phyloP scores from a whole-genome alignment of 2,113 vertebrate species.

The Rhodinocichla rosea region DNA sequence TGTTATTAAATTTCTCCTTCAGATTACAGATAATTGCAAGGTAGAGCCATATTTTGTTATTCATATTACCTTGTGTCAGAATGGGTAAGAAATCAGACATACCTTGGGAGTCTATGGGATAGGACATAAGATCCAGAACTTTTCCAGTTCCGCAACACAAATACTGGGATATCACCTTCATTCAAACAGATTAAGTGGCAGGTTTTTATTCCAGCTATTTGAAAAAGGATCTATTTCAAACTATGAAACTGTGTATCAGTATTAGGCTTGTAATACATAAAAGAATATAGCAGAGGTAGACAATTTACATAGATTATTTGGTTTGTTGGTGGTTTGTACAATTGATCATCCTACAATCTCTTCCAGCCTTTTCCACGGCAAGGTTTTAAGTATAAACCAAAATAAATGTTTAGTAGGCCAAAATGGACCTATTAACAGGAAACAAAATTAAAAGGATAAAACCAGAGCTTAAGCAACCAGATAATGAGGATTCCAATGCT shows the following conservation, averaged over 20 bases:
- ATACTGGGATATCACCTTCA: not conserved
- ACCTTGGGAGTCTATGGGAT: not conserved
- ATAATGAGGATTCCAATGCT: not conserved
- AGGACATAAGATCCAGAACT: not conserved
- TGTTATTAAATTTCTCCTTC: not conserved
- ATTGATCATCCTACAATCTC: not conserved
- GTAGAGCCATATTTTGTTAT: not conserved
- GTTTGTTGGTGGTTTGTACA: not conserved
- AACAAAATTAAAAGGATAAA: conserved; percentile 22
- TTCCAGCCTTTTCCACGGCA: not conserved
- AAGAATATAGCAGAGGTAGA: not conserved
- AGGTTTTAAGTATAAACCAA: not conserved
- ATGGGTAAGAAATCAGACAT: not conserved
- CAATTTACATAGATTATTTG: not conserved
- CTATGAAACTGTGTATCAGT: not conserved
- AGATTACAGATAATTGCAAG: not conserved
- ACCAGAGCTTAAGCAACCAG: not conserved
- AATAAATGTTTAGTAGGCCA: not conserved
- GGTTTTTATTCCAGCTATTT: not conserved
- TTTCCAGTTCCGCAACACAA: not conserved
- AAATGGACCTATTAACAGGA: not conserved
- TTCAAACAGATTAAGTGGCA: not conserved
- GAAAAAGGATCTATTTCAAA: not conserved
- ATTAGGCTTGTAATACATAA: not conserved
- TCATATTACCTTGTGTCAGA: not conserved